Conservation (phyloP, 2,888 invertebrate genomes). For the Melolontha melolontha region DNA sequence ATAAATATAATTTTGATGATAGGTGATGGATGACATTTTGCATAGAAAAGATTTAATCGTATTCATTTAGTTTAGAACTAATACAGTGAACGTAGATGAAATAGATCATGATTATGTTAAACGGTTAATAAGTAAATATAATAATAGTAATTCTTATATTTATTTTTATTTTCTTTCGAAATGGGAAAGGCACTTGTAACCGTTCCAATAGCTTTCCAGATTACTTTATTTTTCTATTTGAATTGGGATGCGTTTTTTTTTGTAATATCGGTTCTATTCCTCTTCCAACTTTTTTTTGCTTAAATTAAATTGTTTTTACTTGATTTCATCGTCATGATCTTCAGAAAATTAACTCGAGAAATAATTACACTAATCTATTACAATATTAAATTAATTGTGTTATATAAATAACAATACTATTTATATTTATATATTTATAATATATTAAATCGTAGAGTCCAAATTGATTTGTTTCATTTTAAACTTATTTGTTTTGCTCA, state of each 20-base stretch:
- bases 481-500: slow-evolving; percentile 58
- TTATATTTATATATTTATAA: slow-evolving; percentile 50
- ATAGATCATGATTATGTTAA: background rate
- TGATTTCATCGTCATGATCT: slow-evolving; percentile 27
- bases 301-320: too few relatives aligned
- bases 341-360: slow-evolving; percentile 40
- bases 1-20: background rate
- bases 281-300: slow-evolving; percentile 27
- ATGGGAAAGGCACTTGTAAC: slow-evolving; percentile 44
- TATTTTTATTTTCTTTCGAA: background rate
- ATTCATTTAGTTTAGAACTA: too few relatives aligned
- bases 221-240: slow-evolving; percentile 6
- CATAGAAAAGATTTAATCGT: too few relatives aligned
- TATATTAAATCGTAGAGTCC: slow-evolving; percentile 49
- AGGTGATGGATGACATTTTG: background rate
- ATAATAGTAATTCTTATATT: slow-evolving; percentile 17
- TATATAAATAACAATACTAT: slow-evolving; percentile 73
- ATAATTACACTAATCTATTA: slow-evolving; percentile 55
- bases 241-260: slow-evolving; percentile 15
- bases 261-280: slow-evolving; percentile 33
- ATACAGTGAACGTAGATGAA: background rate
- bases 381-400: slow-evolving; percentile 67
- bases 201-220: slow-evolving; percentile 42
- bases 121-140: background rate
- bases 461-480: slow-evolving; percentile 44